Percentiles rank a stretch among this genome's conserved stretches.
These are phyloP conservation scores for Geothlypis trichas DNA, from an alignment of 2,113 vertebrate genomes.

Conservation along the genomic window DNA sequence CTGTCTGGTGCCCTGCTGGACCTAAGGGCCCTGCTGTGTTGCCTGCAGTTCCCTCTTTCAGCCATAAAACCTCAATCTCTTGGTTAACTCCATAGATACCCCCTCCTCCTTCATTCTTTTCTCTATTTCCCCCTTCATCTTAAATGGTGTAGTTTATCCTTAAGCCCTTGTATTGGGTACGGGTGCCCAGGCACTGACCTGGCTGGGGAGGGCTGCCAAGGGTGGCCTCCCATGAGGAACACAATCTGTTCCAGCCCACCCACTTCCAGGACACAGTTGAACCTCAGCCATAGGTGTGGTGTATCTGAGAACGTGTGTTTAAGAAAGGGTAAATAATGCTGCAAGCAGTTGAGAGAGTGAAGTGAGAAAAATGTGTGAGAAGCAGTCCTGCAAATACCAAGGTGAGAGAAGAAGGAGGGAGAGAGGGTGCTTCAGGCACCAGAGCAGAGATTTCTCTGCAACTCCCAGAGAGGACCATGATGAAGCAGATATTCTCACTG, in stretches of 20 bases:
- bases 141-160: neutral
- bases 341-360: neutral
- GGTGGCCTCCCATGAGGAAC: neutral
- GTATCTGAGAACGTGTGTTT: neutral
- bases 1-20: neutral
- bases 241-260: neutral
- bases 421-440: neutral
- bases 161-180: neutral
- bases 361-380: neutral
- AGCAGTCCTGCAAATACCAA: neutral
- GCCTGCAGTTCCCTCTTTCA: neutral
- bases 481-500: neutral
- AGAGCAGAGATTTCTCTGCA: neutral
- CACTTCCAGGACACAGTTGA: neutral
- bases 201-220: neutral
- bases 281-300: neutral
- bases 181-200: neutral
- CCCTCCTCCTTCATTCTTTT: neutral
- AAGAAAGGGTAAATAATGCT: neutral
- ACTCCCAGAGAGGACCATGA: neutral
- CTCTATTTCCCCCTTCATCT: neutral
- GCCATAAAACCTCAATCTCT: neutral
- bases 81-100: neutral
- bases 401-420: neutral
- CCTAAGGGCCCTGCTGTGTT: neutral